These are phyloP conservation scores for Eupristina koningsbergeri DNA, from an alignment of 1,140 invertebrate species.

Conservation along the genomic window DNA sequence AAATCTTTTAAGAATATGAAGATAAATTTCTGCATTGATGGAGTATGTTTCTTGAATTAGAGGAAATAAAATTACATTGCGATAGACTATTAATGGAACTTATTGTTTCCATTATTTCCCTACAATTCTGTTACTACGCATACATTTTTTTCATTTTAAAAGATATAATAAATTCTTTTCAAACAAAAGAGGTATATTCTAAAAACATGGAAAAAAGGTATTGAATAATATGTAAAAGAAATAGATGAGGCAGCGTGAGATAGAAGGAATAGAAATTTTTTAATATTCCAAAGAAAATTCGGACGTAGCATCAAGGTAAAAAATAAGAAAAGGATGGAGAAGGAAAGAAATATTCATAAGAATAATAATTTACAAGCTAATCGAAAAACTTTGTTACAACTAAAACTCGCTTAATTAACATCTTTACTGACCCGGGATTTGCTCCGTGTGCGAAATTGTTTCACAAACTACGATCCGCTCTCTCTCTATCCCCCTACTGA, in stretches of 20 bases:
- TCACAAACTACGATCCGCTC: background rate
- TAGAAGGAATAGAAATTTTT: background rate
- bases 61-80: background rate
- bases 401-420: conserved; percentile 70
- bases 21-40: background rate
- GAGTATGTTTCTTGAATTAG: background rate
- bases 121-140: conserved; percentile 55
- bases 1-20: too few relatives aligned
- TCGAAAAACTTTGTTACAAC: conserved; percentile 69
- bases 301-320: background rate
- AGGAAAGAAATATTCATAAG: conserved; percentile 54
- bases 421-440: conserved; percentile 56
- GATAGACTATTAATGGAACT: conserved; percentile 63
- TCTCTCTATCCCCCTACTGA: background rate
- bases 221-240: background rate
- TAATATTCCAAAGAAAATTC: background rate
- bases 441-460: conserved; percentile 29
- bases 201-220: background rate
- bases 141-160: conserved; percentile 54
- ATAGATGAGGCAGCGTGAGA: background rate
- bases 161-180: conserved; percentile 57
- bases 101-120: conserved; percentile 62
- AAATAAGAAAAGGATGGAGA: background rate
- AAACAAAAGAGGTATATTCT: conserved; percentile 8
- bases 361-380: conserved; percentile 68